Conservation (phyloP, 1,140 invertebrate species). For the Saccostrea glomerata region DNA sequence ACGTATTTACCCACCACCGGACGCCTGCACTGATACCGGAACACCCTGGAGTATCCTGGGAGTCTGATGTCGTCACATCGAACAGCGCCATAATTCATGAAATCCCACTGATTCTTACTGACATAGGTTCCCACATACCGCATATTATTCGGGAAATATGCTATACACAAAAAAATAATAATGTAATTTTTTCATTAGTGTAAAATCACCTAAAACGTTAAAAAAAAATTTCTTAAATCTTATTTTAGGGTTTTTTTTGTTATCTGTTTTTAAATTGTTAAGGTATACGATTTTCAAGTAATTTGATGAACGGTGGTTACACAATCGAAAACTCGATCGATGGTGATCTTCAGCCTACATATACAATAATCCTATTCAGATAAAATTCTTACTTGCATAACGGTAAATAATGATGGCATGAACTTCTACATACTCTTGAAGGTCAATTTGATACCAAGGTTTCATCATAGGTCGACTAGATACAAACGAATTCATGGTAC, state of each 20-base stretch:
- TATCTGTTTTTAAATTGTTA: no score
- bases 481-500: background rate
- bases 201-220: no score
- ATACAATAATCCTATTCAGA: no score
- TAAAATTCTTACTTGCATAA: slow-evolving; percentile 34
- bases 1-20: slow-evolving; percentile 50
- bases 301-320: no score
- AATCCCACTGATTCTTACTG: slow-evolving; percentile 53
- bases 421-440: slow-evolving; percentile 53
- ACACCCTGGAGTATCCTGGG: slow-evolving; percentile 11
- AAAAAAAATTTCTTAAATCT: no score
- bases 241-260: no score
- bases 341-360: no score
- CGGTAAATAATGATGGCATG: slow-evolving; percentile 49
- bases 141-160: slow-evolving; percentile 48
- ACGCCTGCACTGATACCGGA: slow-evolving; percentile 48
- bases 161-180: background rate
- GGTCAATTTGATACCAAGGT: slow-evolving; percentile 50
- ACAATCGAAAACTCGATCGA: no score
- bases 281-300: no score
- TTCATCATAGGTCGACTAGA: slow-evolving; percentile 39
- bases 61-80: slow-evolving; percentile 49
- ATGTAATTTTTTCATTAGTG: background rate
- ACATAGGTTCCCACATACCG: slow-evolving; percentile 51
- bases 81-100: slow-evolving; percentile 46